Evolutionary conservation across 2,888 invertebrate species (phyloP).

Genomic region (Gisinianus flammeolus): DNA sequence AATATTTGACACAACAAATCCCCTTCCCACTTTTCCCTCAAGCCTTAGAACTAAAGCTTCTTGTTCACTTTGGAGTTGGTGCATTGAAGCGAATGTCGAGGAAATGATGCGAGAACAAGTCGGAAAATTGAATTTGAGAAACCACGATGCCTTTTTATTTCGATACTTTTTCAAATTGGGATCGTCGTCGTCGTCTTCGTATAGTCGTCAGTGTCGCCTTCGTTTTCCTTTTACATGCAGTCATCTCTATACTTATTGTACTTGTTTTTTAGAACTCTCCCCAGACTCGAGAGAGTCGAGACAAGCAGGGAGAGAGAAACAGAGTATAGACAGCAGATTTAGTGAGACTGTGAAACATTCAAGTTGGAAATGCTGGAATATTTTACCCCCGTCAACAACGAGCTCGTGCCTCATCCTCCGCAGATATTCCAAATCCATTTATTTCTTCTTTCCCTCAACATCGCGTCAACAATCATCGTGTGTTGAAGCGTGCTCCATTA

Average conservation of each 20-base stretch:
- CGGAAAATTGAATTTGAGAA: constrained; percentile 48
- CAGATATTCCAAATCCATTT: constrained; percentile 31
- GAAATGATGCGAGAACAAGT: constrained; percentile 49
- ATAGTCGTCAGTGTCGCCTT: not conserved
- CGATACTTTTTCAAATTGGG: constrained; percentile 40
- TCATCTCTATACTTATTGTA: not conserved
- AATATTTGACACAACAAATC: constrained; percentile 40
- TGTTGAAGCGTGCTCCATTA: constrained; percentile 35
- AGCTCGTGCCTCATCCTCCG: constrained; percentile 29
- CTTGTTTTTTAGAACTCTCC: too few relatives aligned
- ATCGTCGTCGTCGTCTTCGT: constrained; percentile 2
- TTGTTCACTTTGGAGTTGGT: constrained; percentile 28
- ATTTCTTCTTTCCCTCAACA: constrained; percentile 34
- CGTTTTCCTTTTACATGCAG: not conserved
- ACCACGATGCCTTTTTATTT: constrained; percentile 36
- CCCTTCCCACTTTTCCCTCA: constrained; percentile 24
- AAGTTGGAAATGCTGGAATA: constrained; percentile 23
- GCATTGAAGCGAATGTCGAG: constrained; percentile 35
- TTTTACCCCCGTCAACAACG: constrained; percentile 26
- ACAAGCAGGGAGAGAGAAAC: not conserved
- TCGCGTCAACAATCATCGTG: constrained; percentile 34
- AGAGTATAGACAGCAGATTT: too few relatives aligned
- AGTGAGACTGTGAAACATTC: not conserved
- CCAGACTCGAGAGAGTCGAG: constrained; percentile 11
- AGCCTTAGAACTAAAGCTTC: constrained; percentile 13